A percentile compares a stretch with the other conserved stretches of the same genome.
Conservation (phyloP, 1,140 invertebrate genomes). For the Ephestia elutella region DNA sequence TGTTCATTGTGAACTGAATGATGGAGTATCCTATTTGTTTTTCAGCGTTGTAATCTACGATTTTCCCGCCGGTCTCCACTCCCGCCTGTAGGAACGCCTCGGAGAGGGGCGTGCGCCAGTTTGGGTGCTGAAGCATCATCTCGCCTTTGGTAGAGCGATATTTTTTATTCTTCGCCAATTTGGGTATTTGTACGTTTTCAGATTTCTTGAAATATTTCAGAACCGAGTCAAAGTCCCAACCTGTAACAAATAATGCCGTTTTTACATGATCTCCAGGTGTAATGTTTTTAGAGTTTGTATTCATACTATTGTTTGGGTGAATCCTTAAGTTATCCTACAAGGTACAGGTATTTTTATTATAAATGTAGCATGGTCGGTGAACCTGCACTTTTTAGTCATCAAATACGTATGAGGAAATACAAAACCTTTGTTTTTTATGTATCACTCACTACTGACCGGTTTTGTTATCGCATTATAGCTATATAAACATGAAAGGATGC, state of each 20-base stretch:
- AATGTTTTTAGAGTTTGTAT: not conserved
- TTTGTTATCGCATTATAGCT: not conserved
- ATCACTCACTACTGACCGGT: not conserved
- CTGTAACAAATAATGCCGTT: slow-evolving; percentile 18
- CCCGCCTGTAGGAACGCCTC: slow-evolving; percentile 82
- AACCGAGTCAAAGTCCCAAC: slow-evolving; percentile 78
- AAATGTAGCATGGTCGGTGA: too few relatives aligned
- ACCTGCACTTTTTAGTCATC: not conserved
- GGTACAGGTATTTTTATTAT: too few relatives aligned
- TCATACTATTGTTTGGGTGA: too few relatives aligned
- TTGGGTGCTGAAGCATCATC: slow-evolving; percentile 77
- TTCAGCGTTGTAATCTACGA: slow-evolving; percentile 73
- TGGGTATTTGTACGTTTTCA: slow-evolving; percentile 69
- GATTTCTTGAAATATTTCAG: slow-evolving; percentile 86
- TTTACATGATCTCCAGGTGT: not conserved
- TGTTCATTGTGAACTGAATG: slow-evolving; percentile 75
- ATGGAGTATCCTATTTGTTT: slow-evolving; percentile 69
- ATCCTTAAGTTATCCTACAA: too few relatives aligned
- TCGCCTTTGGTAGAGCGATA: slow-evolving; percentile 73
- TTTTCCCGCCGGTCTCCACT: slow-evolving; percentile 80
- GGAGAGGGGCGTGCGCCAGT: slow-evolving; percentile 77
- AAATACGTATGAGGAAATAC: not conserved
- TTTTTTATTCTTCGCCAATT: slow-evolving; percentile 29
- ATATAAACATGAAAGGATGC: too few relatives aligned
- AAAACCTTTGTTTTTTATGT: not conserved